Base-by-base conservation (phyloP, 2,113 vertebrate genomes). In the Abramis brama region DNA sequence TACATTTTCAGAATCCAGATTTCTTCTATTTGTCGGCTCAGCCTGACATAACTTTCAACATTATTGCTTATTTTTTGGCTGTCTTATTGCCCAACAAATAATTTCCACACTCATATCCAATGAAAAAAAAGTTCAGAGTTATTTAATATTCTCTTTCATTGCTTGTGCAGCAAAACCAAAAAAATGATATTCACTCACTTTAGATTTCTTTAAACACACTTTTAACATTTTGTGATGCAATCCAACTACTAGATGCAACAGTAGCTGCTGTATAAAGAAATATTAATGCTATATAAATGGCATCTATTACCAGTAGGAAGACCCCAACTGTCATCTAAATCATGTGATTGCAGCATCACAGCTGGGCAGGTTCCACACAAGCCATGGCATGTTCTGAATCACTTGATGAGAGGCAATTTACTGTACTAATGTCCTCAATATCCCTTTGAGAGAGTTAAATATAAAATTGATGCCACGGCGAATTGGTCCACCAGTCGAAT, bases 341-440 rank as follows among this genome's bases (percentile, higher is more conserved):
- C 85, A 36, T 52, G 70, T 19, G 55, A 60, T 23, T 45, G 19
- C 5, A 45, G 25, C 59, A 1, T 86, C 77, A 82, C 52, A 81
- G 68, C 71, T 64, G 66, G 68, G 36, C 64, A 57, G 17, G 30
- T 62, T 36, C 71, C 60, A 88, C 27, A 68, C 55, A 66, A 62
- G 78, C 15, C 50, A 55, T 59, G 68, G 60, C 77, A 50, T 55
- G 62, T 62, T 76, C 57, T 86, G 79, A 76, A 50, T 79, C 13
- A 70, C 74, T 75, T 70, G 27, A 84, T 76, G 23, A 25, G 33
- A 89, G 55, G 79, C 60, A 78, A 23, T 86, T 70, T 71, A 33
- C 52, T 82, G 82, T 68, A 57, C 15, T 81, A 52, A 19, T 64
- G 66, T 33, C 17, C 50, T 77, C 76, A 6, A 60, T 83, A 30